These are phyloP conservation scores for Bradypodion pumilum DNA, from an alignment of 2,797 vertebrate genomes.

Conservation along the genomic window DNA sequence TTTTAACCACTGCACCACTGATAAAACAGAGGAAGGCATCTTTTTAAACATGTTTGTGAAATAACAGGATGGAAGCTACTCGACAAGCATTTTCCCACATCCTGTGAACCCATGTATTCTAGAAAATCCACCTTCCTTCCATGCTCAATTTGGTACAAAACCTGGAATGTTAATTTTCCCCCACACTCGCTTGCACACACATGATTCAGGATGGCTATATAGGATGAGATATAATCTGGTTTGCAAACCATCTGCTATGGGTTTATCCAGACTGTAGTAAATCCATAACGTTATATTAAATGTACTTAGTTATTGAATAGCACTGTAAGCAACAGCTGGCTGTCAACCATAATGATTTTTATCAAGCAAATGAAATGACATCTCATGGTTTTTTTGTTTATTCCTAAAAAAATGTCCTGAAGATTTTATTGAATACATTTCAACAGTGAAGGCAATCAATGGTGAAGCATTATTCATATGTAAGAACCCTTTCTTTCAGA, in stretches of 20 bases:
- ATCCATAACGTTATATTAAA: background rate
- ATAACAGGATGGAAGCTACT: no score
- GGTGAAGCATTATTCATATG: constrained; percentile 59
- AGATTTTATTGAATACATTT: constrained; percentile 68
- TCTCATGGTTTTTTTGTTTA: constrained; percentile 64
- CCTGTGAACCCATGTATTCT: no score
- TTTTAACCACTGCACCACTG: no score
- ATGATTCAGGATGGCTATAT: background rate
- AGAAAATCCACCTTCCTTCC: no score
- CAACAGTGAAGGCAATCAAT: constrained; percentile 56
- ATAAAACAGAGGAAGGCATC: no score
- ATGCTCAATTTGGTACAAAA: no score
- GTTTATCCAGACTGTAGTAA: background rate
- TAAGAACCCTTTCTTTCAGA: constrained; percentile 21
- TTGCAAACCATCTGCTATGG: background rate
- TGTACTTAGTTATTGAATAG: background rate
- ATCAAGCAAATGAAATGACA: constrained; percentile 41
- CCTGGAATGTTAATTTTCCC: no score
- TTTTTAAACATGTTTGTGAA: no score
- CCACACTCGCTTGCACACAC: no score
- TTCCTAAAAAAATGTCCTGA: constrained; percentile 42
- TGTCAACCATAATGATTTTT: background rate
- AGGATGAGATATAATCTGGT: background rate
- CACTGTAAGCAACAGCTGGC: background rate
- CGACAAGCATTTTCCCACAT: no score